A percentile compares a stretch with the other conserved stretches of the same genome.
These are phyloP conservation scores for Zaprionus ornatus DNA, from an alignment of 1,140 invertebrate genomes.

Conservation along the genomic window DNA sequence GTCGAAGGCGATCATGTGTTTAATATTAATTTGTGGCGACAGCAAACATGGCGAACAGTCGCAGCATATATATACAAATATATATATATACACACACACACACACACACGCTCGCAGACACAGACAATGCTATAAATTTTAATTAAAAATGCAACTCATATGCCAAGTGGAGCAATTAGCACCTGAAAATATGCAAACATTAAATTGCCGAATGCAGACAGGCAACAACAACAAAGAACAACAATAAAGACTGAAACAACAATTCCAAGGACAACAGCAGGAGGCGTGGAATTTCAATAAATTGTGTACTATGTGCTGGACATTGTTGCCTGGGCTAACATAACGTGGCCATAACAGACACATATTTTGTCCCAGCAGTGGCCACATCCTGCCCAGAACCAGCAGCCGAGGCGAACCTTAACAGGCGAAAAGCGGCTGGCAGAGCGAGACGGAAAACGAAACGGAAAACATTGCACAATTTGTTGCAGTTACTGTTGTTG, in stretches of 20 bases:
- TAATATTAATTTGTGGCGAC: conserved; percentile 78
- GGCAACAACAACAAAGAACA: conserved; percentile 29
- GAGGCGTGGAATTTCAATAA: conserved; percentile 66
- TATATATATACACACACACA: background rate
- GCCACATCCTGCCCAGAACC: conserved; percentile 63
- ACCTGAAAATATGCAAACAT: conserved; percentile 84
- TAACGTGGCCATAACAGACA: conserved; percentile 81
- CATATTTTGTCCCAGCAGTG: conserved; percentile 80
- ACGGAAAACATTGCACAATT: conserved; percentile 77
- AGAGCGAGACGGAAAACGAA: conserved; percentile 55
- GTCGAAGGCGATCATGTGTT: conserved; percentile 82
- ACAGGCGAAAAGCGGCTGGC: background rate
- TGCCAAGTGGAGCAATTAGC: conserved; percentile 83
- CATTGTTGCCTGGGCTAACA: conserved; percentile 55
- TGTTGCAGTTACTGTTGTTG: conserved; percentile 35
- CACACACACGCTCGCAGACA: background rate
- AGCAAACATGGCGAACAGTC: conserved; percentile 67
- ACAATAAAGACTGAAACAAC: conserved; percentile 41
- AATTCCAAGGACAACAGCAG: conserved; percentile 48
- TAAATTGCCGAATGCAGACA: conserved; percentile 72
- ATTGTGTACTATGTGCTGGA: conserved; percentile 36
- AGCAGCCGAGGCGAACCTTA: background rate
- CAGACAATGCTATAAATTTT: conserved; percentile 67
- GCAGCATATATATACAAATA: conserved; percentile 25
- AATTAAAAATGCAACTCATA: conserved; percentile 83